Conservation (phyloP, 2,113 vertebrate genomes). For the Carlito syrichta region DNA sequence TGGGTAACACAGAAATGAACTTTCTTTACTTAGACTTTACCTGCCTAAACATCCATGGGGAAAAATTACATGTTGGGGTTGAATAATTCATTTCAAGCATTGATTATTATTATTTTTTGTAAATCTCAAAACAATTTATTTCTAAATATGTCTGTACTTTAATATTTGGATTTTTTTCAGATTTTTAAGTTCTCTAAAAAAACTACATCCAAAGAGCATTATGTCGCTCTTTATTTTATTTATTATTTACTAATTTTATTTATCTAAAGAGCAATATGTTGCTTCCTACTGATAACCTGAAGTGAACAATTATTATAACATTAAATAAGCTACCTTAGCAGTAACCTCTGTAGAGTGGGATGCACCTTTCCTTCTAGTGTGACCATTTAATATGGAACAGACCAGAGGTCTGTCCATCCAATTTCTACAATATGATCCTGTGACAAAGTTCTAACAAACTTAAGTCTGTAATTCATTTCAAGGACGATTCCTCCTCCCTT, state of each 20-base stretch:
- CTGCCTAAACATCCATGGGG: background rate
- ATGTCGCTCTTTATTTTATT: background rate
- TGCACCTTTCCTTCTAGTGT: accelerated
- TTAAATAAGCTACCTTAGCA: background rate
- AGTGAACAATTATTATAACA: background rate
- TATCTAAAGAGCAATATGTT: background rate
- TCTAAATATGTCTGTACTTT: background rate
- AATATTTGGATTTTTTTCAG: background rate
- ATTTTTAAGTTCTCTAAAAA: background rate
- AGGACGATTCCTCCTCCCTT: background rate
- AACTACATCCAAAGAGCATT: background rate
- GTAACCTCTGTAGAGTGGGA: background rate
- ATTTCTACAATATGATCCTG: background rate
- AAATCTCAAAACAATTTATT: background rate
- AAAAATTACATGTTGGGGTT: background rate
- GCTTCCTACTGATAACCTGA: background rate
- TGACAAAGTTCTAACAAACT: background rate
- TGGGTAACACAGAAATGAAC: background rate
- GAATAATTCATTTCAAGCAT: background rate
- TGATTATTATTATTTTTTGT: too few relatives aligned
- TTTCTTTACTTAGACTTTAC: background rate
- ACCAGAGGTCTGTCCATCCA: background rate
- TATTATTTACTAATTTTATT: background rate
- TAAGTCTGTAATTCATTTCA: background rate
- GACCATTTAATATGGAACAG: background rate